A percentile compares a stretch with the other conserved stretches of the same genome.
Evolutionary conservation across 2,888 invertebrate species (phyloP).

Genomic region (Oegoconia quadripuncta): DNA sequence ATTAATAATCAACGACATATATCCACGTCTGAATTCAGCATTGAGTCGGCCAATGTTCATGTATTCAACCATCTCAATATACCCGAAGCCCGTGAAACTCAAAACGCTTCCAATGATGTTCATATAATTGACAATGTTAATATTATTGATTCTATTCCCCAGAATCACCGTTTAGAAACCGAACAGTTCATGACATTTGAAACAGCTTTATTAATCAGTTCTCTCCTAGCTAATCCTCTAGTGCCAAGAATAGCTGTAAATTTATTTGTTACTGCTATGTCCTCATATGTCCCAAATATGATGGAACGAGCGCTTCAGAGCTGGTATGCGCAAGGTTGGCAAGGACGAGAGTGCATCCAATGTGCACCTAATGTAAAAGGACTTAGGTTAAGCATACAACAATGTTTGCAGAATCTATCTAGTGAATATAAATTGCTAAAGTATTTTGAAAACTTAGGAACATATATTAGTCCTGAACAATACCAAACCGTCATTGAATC

Average conservation of each 20-base stretch:
- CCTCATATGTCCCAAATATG: background rate
- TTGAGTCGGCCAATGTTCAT: background rate
- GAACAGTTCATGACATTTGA: background rate
- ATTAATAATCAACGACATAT: background rate
- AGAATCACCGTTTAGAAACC: background rate
- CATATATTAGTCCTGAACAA: slow-evolving; percentile 1
- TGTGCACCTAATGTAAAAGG: background rate
- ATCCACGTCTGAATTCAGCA: background rate
- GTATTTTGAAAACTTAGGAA: background rate
- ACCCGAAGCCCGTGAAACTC: no score
- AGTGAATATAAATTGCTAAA: background rate
- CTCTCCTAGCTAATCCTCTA: background rate
- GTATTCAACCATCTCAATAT: background rate
- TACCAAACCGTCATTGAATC: background rate
- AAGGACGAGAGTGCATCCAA: background rate
- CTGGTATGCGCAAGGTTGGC: background rate
- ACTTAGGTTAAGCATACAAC: background rate
- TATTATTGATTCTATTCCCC: background rate
- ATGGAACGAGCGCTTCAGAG: background rate
- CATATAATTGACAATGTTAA: background rate
- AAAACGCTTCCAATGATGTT: no score
- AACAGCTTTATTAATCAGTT: background rate
- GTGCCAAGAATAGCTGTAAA: background rate
- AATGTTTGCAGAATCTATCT: background rate
- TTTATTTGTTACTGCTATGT: background rate